Evolutionary conservation across 2,113 vertebrate species (phyloP), one percentile per base, ranked within the genome.

Genomic region (Eleginops maclovinus): DNA sequence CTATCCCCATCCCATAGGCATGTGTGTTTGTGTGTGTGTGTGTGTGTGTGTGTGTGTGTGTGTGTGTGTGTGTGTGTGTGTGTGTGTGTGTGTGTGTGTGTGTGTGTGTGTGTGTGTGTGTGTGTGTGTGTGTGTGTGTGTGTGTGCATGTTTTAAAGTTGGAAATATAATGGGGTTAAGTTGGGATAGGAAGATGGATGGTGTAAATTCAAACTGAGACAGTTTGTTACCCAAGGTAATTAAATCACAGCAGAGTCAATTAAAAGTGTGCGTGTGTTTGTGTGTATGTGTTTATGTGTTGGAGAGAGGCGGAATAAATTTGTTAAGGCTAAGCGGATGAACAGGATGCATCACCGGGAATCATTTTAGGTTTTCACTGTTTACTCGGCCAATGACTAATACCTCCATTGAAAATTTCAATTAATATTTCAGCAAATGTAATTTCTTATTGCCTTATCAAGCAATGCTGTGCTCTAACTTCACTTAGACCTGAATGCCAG

Each of bases 161-260:
- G 70, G 59, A 71, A 63, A 71, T 70, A 46, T 75, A 77, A 86
- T 66, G 67, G 59, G 85, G 85, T 89, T 82, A 78, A 73, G 58
- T 81, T 84, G 94, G 94, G 65, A 68, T 63, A 66, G 59, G 55
- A 93, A 94, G 91, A 94, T 93, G 94, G 94, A 94, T 91, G 95
- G 94, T 74, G 79, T 96, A 94, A 95, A 94, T 94, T 96, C 96
- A 96, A 95, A 95, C 93, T 94, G 92, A 96, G 94, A 96, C 95
- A 95, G 95, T 95, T 95, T 96, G 94, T 95, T 96, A 92, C 89
- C 91, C 93, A 95, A 95, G 95, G 95, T 96, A 96, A 97, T 97
- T 96, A 96, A 97, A 97, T 97, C 94, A 95, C 94, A 94, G 96
- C 94, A 96, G 94, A 96, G 94, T 95, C 95, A 96, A 96, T 97